Evolutionary conservation across 1,140 invertebrate species (phyloP).

Genomic region (Latrodectus geometricus): DNA sequence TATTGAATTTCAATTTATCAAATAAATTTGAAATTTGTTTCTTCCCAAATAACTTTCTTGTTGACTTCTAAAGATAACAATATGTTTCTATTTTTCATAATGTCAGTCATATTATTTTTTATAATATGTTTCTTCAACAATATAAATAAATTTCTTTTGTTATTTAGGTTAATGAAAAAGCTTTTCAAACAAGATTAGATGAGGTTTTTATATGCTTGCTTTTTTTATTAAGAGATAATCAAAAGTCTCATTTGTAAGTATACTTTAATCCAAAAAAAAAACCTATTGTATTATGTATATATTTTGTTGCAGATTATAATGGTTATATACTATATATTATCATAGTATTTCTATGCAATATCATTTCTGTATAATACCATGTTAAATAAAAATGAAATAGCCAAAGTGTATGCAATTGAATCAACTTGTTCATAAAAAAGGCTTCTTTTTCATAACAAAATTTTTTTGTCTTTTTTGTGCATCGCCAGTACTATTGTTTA

Average conservation of each 20-base stretch:
- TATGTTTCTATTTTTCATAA: neutral
- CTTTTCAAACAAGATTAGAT: conserved; percentile 38
- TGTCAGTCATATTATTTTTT: neutral
- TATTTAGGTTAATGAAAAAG: conserved; percentile 10
- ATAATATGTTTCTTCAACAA: neutral
- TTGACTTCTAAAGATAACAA: neutral
- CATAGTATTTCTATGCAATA: too few relatives aligned
- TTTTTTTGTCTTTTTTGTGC: too few relatives aligned
- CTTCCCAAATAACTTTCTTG: neutral
- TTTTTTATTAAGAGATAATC: conserved; percentile 7
- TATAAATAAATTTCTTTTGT: neutral
- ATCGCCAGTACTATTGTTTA: too few relatives aligned
- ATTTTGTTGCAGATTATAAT: neutral
- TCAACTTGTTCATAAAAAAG: too few relatives aligned
- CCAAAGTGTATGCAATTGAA: neutral
- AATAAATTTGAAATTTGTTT: neutral
- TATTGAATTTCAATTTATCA: neutral
- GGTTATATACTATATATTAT: too few relatives aligned
- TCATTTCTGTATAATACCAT: neutral
- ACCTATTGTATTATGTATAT: neutral
- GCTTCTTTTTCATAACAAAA: too few relatives aligned
- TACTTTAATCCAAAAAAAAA: neutral
- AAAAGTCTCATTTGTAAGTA: conserved; percentile 32
- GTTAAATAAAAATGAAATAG: neutral
- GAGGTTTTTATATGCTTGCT: conserved; percentile 19